A percentile compares a stretch with the other conserved stretches of the same genome.
Evolutionary conservation across 2,888 invertebrate genomes (phyloP).

Genomic region (Drosophila paramelanica): DNA sequence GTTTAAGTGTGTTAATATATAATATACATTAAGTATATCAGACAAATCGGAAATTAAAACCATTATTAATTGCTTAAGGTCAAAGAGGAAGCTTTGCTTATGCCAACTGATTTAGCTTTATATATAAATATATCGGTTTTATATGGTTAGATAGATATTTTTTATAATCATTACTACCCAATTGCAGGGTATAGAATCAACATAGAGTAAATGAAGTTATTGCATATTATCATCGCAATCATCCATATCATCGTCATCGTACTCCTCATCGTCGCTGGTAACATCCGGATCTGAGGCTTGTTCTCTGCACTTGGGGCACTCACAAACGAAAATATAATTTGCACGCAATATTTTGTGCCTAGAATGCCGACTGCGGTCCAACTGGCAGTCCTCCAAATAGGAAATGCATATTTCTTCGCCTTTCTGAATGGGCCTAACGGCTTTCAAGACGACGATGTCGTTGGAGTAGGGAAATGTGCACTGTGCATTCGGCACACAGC

Average conservation of each 20-base stretch:
- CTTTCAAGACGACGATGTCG: conserved; percentile 90
- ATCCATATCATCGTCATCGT: conserved; percentile 84
- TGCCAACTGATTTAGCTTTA: no score
- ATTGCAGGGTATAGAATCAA: conserved; percentile 10
- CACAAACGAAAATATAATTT: conserved; percentile 93
- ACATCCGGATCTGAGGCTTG: conserved; percentile 91
- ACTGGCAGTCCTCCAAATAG: conserved; percentile 94
- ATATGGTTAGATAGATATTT: conserved; percentile 24
- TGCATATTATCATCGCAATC: conserved; percentile 68
- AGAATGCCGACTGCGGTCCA: conserved; percentile 93
- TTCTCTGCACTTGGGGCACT: conserved; percentile 91
- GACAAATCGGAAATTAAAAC: not conserved
- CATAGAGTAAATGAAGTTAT: conserved; percentile 9
- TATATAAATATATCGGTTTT: not conserved
- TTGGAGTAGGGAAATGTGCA: conserved; percentile 94
- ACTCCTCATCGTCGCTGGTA: conserved; percentile 92
- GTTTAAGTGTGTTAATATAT: conserved; percentile 54
- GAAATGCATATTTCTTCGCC: conserved; percentile 96
- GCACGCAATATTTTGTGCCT: conserved; percentile 92
- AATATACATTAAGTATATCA: conserved; percentile 28
- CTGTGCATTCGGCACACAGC: conserved; percentile 95
- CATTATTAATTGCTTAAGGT: no score
- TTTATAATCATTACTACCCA: conserved; percentile 7
- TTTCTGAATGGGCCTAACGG: conserved; percentile 89
- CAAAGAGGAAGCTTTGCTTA: no score